phyloP scores from a whole-genome alignment of 1,140 invertebrate species.

The Cyrtorhinus lividipennis region DNA sequence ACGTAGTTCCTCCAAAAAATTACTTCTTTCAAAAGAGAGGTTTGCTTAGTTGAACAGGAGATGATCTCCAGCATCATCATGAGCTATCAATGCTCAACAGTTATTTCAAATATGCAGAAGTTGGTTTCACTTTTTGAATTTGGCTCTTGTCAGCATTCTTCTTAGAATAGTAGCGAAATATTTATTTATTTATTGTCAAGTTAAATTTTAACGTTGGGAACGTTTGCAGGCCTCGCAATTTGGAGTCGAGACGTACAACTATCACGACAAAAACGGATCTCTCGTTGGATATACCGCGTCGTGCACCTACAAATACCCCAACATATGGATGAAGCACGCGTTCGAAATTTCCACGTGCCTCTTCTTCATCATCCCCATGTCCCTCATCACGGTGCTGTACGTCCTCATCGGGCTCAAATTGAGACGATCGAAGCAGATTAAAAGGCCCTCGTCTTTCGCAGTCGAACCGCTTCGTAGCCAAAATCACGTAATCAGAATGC shows the following conservation, averaged over 20 bases:
- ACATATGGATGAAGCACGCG: slow-evolving; percentile 42
- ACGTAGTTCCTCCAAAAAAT: too few species aligned
- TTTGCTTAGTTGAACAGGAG: too few species aligned
- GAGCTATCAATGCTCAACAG: too few species aligned
- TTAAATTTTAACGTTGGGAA: too few species aligned
- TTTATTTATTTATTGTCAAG: slow-evolving; percentile 10
- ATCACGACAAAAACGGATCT: slow-evolving; percentile 24
- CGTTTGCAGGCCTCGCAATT: slow-evolving; percentile 63
- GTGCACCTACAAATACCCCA: slow-evolving; percentile 33
- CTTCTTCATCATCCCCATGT: slow-evolving; percentile 76
- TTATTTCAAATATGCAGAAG: too few species aligned
- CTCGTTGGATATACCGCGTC: slow-evolving; percentile 26
- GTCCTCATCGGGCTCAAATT: slow-evolving; percentile 65
- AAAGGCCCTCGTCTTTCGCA: slow-evolving; percentile 23
- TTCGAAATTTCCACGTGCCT: slow-evolving; percentile 72
- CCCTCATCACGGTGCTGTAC: slow-evolving; percentile 69
- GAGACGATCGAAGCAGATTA: slow-evolving; percentile 41
- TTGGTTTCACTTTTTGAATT: too few species aligned
- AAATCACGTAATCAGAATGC: slow-evolving; percentile 48
- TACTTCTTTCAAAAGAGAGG: too few species aligned
- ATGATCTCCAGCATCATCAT: too few species aligned
- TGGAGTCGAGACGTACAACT: slow-evolving; percentile 39
- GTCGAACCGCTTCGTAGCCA: slow-evolving; percentile 27
- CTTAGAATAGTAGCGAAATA: too few species aligned
- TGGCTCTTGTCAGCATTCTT: too few species aligned